Conservation (phyloP, 2,113 vertebrate species). For the Ceyx cyanopectus region DNA sequence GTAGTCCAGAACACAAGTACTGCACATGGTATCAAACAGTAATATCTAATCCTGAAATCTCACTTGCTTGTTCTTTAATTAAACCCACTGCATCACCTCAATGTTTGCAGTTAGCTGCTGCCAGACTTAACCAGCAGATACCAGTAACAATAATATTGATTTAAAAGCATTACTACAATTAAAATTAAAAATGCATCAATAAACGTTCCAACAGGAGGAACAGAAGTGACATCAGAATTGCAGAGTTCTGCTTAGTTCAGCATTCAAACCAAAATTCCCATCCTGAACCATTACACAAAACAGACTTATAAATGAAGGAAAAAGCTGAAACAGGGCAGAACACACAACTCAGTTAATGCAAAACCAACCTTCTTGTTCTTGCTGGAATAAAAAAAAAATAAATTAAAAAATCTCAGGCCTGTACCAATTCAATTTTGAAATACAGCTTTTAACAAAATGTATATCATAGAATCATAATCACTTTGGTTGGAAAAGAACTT, state of each 20-base stretch:
- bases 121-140: neutral
- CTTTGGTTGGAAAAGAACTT: neutral
- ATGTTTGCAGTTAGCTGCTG: neutral
- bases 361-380: neutral
- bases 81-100: neutral
- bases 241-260: neutral
- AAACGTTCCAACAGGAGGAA: conserved; percentile 43
- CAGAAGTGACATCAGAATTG: conserved; percentile 34
- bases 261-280: neutral
- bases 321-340: neutral
- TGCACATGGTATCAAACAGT: neutral
- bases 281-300: neutral
- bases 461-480: neutral
- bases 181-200: too few species aligned
- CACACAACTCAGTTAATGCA: neutral
- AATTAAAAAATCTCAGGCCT: neutral
- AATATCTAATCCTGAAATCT: neutral
- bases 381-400: neutral
- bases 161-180: conserved; percentile 19
- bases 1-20: neutral
- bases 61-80: neutral
- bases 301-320: neutral
- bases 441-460: neutral
- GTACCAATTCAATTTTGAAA: neutral
- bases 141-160: conserved; percentile 4